Conservation (phyloP, 2,113 vertebrate species). For the Nipponia nippon region DNA sequence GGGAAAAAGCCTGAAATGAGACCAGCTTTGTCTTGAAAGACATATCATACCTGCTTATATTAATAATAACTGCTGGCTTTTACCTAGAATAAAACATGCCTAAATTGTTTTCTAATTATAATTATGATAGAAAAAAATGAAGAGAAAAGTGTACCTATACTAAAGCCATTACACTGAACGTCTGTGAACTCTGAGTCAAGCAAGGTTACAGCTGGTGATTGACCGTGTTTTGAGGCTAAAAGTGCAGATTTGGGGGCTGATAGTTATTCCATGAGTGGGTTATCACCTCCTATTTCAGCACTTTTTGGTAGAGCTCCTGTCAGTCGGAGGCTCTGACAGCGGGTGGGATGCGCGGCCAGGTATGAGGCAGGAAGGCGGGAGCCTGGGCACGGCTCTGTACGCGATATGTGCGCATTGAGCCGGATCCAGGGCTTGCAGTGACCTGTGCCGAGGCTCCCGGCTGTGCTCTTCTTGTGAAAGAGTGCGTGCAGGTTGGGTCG, state of each 20-base stretch:
- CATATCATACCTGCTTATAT: neutral
- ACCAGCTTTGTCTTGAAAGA: neutral
- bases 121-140: neutral
- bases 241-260: neutral
- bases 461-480: accelerated
- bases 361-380: neutral
- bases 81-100: neutral
- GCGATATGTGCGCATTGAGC: accelerated
- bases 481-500: accelerated
- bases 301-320: neutral
- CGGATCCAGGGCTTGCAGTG: neutral
- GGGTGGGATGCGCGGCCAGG: accelerated
- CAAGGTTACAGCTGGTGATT: neutral
- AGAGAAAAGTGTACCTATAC: neutral
- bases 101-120: neutral
- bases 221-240: neutral
- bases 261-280: neutral
- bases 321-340: neutral
- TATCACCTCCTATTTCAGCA: neutral
- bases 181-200: neutral
- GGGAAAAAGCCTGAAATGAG: neutral
- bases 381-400: neutral
- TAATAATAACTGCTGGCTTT: neutral
- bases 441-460: neutral
- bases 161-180: neutral